A percentile compares a stretch with the other conserved stretches of the same genome.
phyloP scores from a whole-genome alignment of 2,797 vertebrate genomes.

The Psittacula echo region DNA sequence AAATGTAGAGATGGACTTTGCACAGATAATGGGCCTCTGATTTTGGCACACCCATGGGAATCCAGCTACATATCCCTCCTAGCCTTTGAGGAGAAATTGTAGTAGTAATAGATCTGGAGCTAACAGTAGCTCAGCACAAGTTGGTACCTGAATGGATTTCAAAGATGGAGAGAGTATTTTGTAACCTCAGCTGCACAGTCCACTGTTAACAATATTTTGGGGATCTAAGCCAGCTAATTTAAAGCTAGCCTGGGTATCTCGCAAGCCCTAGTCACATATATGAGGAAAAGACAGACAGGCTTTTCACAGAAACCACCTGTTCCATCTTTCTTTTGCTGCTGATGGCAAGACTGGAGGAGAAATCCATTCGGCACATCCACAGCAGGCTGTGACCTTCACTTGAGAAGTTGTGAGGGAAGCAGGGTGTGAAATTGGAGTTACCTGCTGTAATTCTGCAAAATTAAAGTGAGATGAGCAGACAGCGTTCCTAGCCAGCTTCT shows the following conservation, averaged over 20 bases:
- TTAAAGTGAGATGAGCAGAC: constrained; percentile 26
- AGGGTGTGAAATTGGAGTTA: constrained; percentile 68
- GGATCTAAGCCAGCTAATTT: neutral
- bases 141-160: neutral
- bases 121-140: neutral
- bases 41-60: neutral
- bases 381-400: constrained; percentile 24
- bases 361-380: neutral
- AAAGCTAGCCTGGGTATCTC: neutral
- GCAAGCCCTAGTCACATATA: neutral
- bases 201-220: neutral
- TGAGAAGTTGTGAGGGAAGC: neutral
- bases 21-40: neutral
- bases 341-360: neutral
- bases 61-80: neutral
- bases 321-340: neutral
- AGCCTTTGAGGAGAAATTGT: neutral
- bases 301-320: neutral
- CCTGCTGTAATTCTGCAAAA: constrained; percentile 48
- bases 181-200: neutral
- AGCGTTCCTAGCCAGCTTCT: neutral
- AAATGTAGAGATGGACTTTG: neutral
- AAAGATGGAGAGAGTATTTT: neutral
- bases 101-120: neutral
- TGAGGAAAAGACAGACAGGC: neutral